Conservation (phyloP, 2,113 vertebrate genomes). For the Struthidea cinerea region DNA sequence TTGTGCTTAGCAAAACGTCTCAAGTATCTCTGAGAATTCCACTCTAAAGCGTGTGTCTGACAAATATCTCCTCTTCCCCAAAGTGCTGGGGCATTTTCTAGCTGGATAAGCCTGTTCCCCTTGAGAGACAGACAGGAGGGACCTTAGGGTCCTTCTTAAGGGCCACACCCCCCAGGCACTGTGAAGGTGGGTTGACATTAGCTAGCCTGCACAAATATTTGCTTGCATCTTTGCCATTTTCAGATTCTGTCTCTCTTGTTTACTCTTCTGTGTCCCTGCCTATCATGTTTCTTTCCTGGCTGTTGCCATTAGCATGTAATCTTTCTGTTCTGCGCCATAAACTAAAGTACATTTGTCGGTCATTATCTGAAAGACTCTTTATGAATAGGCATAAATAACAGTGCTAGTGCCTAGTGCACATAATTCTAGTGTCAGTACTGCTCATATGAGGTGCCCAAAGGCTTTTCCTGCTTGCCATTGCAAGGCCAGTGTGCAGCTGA, state of each 20-base stretch:
- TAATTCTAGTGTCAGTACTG: not conserved
- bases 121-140: not conserved
- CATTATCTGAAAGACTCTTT: not conserved
- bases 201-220: constrained; percentile 36
- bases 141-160: not conserved
- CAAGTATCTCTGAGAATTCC: not conserved
- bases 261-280: not conserved
- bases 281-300: not conserved
- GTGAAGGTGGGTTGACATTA: not conserved
- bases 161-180: not conserved
- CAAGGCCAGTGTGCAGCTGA: not conserved
- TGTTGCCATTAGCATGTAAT: not conserved
- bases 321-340: not conserved
- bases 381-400: not conserved
- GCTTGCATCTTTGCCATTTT: constrained; percentile 11
- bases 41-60: not conserved
- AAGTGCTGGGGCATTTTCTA: not conserved
- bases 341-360: not conserved
- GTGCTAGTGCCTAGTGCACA: not conserved
- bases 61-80: not conserved
- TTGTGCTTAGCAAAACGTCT: not conserved
- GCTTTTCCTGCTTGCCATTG: not conserved
- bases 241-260: constrained; percentile 2
- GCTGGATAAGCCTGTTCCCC: not conserved
- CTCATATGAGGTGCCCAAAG: not conserved